Evolutionary conservation across 2,888 invertebrate species (phyloP).

Genomic region (Drosophila hamatofila): DNA sequence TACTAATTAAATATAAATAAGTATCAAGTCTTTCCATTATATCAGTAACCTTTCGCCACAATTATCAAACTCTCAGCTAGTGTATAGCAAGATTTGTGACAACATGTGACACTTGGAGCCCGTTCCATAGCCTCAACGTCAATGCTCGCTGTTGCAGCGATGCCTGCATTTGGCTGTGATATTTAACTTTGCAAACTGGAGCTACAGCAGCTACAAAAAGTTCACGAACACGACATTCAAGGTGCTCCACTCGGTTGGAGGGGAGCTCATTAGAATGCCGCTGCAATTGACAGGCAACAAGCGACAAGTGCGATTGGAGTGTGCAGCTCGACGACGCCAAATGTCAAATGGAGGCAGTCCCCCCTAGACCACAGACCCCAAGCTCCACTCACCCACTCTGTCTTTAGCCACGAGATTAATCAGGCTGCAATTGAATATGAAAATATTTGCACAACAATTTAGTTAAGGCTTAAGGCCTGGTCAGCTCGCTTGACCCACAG

Average conservation of each 20-base stretch:
- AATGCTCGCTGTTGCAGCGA: constrained; percentile 6
- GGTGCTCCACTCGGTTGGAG: constrained; percentile 39
- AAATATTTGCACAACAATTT: constrained; percentile 56
- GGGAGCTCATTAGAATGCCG: constrained; percentile 71
- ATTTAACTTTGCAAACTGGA: constrained; percentile 58
- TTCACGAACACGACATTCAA: constrained; percentile 66
- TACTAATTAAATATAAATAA: background rate
- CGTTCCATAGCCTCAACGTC: constrained; percentile 1
- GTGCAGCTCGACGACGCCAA: constrained; percentile 31
- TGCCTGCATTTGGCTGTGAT: constrained; percentile 56
- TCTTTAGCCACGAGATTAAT: constrained; percentile 28
- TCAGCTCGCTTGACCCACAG: constrained; percentile 49
- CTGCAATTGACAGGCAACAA: constrained; percentile 59
- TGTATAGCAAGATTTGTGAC: constrained; percentile 7
- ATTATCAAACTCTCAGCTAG: background rate
- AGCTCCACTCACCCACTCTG: background rate
- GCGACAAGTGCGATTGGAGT: constrained; percentile 46
- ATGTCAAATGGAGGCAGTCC: constrained; percentile 42
- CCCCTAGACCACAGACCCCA: background rate
- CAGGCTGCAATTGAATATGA: constrained; percentile 39
- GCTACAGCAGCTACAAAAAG: constrained; percentile 53
- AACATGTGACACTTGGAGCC: constrained; percentile 19
- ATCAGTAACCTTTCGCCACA: background rate
- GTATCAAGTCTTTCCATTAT: too few species aligned
- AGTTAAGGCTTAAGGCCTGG: constrained; percentile 12